A percentile compares a stretch with the other conserved stretches of the same genome.
These are phyloP conservation scores for Crotalus viridis DNA, from an alignment of 2,113 vertebrate genomes.

Conservation along the genomic window DNA sequence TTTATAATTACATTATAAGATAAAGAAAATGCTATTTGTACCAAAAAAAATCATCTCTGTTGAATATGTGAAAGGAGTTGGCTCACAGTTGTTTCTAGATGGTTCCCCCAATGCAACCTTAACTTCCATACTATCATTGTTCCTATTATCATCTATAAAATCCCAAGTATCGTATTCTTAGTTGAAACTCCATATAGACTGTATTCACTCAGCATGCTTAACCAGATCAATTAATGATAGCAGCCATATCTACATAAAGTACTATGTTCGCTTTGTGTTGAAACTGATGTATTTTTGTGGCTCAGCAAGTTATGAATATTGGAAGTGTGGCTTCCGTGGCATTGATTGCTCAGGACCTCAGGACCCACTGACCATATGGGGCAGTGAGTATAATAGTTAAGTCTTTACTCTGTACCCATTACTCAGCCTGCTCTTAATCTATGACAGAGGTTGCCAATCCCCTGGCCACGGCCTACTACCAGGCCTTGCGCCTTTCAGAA, in stretches of 20 bases:
- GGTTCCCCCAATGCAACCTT: not conserved
- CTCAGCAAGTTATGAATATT: not conserved
- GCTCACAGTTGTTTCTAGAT: not conserved
- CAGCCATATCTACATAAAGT: not conserved
- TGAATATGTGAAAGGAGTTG: not conserved
- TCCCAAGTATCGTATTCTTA: not conserved
- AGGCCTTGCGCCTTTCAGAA: no score
- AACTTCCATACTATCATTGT: not conserved
- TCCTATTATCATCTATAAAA: not conserved
- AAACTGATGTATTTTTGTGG: not conserved
- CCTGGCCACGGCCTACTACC: not conserved
- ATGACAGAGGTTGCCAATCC: not conserved
- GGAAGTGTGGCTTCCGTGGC: not conserved
- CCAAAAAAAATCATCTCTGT: not conserved
- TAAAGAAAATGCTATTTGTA: not conserved
- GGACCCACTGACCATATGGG: not conserved
- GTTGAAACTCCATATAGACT: not conserved
- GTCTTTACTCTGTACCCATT: not conserved
- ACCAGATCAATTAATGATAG: not conserved
- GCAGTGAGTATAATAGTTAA: not conserved
- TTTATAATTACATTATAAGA: not conserved
- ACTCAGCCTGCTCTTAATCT: not conserved
- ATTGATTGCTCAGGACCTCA: not conserved
- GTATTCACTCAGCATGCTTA: not conserved
- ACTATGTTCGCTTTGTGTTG: not conserved